Conservation (phyloP, 2,888 invertebrate species). For the Agonopterix arenella region DNA sequence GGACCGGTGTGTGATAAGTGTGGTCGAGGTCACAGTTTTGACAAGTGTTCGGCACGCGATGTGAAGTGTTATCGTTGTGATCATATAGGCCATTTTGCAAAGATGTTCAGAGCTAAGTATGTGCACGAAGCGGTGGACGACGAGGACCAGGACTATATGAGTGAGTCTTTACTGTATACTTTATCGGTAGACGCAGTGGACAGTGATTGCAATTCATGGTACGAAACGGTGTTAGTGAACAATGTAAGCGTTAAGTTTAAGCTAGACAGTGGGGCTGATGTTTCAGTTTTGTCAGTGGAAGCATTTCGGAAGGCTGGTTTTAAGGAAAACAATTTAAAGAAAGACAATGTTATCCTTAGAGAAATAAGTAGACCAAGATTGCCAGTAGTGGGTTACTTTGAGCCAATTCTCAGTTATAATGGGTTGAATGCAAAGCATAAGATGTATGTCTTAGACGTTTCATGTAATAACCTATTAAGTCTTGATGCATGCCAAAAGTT, state of each 20-base stretch:
- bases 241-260: conserved; percentile 2
- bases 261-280: conserved; percentile 6
- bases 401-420: not conserved
- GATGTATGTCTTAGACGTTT: conserved; percentile 1
- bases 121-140: not conserved
- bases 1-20: too few species aligned
- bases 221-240: not conserved
- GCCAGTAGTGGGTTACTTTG: conserved; percentile 6
- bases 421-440: not conserved
- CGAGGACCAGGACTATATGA: not conserved
- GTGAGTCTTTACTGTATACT: conserved; percentile 2
- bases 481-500: conserved; percentile 1
- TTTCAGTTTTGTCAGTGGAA: conserved; percentile 1
- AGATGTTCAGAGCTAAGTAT: not conserved
- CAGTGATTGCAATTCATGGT: not conserved
- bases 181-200: not conserved
- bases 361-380: conserved; percentile 1
- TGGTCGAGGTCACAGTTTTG: not conserved
- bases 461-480: conserved; percentile 6
- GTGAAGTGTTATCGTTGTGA: conserved; percentile 2
- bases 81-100: conserved; percentile 3
- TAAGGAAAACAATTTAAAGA: not conserved
- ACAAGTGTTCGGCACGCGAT: not conserved
- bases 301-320: not conserved
- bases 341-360: not conserved